A percentile compares a stretch with the other conserved stretches of the same genome.
These are phyloP conservation scores for Rugalucina vietnamica DNA, from an alignment of 2,888 invertebrate species.

Conservation along the genomic window DNA sequence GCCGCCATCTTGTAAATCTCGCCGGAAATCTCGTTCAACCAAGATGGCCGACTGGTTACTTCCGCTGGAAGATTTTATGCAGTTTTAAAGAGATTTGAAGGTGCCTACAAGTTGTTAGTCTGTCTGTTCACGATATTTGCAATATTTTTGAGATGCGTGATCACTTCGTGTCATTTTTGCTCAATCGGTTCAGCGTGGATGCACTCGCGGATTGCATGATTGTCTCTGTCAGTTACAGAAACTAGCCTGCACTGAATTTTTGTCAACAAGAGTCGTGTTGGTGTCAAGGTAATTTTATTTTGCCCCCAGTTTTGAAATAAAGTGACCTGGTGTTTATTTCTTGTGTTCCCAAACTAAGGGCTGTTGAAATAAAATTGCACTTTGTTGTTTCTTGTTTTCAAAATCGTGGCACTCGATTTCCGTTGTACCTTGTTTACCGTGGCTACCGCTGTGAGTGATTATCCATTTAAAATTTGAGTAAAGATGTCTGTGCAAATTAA, in stretches of 20 bases:
- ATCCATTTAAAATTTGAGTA: background rate
- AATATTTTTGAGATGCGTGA: no score
- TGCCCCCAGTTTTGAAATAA: background rate
- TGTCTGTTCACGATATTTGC: no score
- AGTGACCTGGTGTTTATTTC: background rate
- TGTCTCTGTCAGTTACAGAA: no score
- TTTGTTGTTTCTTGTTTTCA: background rate
- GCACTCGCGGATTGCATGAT: no score
- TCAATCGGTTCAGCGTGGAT: no score
- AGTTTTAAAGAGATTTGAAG: no score
- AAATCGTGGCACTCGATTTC: background rate
- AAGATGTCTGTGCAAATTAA: background rate
- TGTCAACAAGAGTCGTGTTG: background rate
- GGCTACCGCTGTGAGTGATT: background rate
- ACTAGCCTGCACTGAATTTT: no score
- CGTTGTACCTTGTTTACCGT: background rate
- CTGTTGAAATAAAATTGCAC: background rate
- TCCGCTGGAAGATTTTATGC: no score
- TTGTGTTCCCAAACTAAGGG: background rate
- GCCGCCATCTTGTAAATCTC: background rate
- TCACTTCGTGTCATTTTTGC: no score
- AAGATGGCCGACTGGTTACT: no score
- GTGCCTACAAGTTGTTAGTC: no score
- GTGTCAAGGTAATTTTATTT: background rate
- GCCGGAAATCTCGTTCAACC: background rate